Conservation (phyloP, 1,140 invertebrate genomes). For the Drosophila parabipectinata region DNA sequence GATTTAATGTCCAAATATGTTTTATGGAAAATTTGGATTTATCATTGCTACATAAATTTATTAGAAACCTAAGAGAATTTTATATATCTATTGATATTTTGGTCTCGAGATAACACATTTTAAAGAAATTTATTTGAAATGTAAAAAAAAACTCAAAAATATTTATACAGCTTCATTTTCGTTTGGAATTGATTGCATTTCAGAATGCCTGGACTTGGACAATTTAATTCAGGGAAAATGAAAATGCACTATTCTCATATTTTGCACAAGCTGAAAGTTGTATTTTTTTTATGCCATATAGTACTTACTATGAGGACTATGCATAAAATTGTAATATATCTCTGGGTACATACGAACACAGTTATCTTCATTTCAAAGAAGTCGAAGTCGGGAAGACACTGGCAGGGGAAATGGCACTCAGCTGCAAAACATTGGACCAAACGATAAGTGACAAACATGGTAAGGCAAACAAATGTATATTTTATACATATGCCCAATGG, state of each 20-base stretch:
- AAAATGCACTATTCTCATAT: constrained; percentile 23
- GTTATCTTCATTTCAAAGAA: constrained; percentile 29
- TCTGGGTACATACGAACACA: constrained; percentile 21
- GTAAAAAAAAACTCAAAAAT: not conserved
- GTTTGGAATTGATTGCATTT: not conserved
- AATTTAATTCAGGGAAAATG: not conserved
- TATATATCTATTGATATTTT: not conserved
- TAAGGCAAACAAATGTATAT: constrained; percentile 76
- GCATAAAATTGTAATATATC: constrained; percentile 79
- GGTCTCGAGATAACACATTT: no score
- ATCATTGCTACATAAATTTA: constrained; percentile 2
- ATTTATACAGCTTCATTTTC: not conserved
- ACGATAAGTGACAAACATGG: constrained; percentile 80
- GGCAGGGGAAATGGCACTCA: constrained; percentile 43
- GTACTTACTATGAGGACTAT: constrained; percentile 20
- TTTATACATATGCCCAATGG: constrained; percentile 61
- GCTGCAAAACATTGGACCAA: constrained; percentile 61
- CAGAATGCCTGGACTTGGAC: not conserved
- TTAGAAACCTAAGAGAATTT: not conserved
- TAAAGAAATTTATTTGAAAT: not conserved
- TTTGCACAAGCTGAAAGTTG: constrained; percentile 14
- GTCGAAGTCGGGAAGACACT: constrained; percentile 29
- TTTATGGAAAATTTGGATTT: constrained; percentile 10
- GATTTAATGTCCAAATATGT: constrained; percentile 9
- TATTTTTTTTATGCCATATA: constrained; percentile 43